Conservation (phyloP, 2,888 invertebrate genomes). For the Drosophila aldrichi region DNA sequence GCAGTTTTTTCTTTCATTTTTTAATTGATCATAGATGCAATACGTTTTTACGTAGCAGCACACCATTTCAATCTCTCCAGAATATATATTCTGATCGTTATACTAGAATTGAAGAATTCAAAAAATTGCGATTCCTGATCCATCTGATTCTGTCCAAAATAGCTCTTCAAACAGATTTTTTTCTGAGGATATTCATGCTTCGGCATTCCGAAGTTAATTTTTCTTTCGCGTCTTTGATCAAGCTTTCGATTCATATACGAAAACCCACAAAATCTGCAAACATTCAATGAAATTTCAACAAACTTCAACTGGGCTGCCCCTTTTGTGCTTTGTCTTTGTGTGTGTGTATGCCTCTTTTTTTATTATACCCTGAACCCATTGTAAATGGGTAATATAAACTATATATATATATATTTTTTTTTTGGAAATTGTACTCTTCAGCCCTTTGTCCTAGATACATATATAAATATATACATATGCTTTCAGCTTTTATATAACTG, state of each 20-base stretch:
- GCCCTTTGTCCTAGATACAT: slow-evolving; percentile 1
- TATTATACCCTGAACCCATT: not conserved
- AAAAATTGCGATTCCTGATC: not conserved
- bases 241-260: not conserved
- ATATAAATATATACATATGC: slow-evolving; percentile 20
- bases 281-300: not conserved
- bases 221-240: too few species aligned
- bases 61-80: not conserved
- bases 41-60: not conserved
- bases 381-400: too few species aligned
- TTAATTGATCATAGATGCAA: not conserved
- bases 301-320: slow-evolving; percentile 17
- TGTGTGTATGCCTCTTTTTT: slow-evolving; percentile 13
- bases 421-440: not conserved
- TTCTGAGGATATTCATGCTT: slow-evolving; percentile 1
- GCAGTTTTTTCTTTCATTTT: slow-evolving; percentile 14
- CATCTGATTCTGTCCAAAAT: not conserved
- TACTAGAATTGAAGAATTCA: not conserved
- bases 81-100: slow-evolving; percentile 2
- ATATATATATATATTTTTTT: not conserved
- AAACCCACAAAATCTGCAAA: not conserved
- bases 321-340: slow-evolving; percentile 8
- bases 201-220: slow-evolving; percentile 3
- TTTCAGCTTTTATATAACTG: slow-evolving; percentile 39
- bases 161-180: not conserved